phyloP scores from a whole-genome alignment of 2,797 vertebrate genomes.

The Platalea minor region DNA sequence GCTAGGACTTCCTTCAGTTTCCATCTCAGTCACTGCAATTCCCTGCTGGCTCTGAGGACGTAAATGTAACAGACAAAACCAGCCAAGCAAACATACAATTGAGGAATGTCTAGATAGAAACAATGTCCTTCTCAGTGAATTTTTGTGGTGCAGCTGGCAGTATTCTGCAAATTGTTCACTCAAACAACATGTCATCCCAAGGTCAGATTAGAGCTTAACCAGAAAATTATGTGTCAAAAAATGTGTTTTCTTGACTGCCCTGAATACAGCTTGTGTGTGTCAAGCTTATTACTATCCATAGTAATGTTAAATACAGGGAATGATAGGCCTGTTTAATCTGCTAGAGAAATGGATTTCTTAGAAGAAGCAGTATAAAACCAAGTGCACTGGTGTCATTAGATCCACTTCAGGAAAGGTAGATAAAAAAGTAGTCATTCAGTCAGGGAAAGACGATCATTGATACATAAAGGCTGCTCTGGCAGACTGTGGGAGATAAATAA shows the following conservation, averaged over 20 bases:
- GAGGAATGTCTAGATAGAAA: conserved; percentile 20
- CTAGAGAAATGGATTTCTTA: not conserved
- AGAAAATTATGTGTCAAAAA: not conserved
- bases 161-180: conserved; percentile 17
- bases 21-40: not conserved
- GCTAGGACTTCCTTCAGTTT: conserved; percentile 12
- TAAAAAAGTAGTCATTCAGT: not conserved
- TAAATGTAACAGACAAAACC: conserved; percentile 35
- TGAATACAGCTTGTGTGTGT: not conserved
- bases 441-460: not conserved
- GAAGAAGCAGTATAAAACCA: not conserved
- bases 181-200: conserved; percentile 3
- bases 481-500: not conserved
- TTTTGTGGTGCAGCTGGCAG: conserved; percentile 25
- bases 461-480: not conserved
- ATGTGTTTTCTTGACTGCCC: not conserved
- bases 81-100: conserved; percentile 26
- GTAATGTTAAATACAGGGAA: not conserved
- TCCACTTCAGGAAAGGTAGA: not conserved
- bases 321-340: not conserved
- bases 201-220: conserved; percentile 14
- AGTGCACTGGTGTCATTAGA: not conserved
- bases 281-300: not conserved
- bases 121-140: conserved; percentile 10
- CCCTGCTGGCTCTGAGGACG: not conserved